Evolutionary conservation across 1,140 invertebrate species (phyloP).

Genomic region (Halotydeus destructor): DNA sequence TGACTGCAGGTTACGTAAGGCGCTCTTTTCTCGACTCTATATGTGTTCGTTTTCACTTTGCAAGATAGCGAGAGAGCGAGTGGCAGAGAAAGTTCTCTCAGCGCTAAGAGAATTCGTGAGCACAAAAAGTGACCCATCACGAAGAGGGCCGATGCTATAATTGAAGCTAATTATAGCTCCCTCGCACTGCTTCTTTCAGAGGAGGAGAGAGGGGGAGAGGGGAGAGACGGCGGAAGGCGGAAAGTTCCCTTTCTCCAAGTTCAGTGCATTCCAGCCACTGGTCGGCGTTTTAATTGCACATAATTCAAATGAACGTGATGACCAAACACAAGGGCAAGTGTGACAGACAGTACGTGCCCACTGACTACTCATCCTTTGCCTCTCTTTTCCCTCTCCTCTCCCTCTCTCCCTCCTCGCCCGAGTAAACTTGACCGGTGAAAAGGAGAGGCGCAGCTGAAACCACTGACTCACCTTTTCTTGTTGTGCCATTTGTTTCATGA

Average conservation of each 20-base stretch:
- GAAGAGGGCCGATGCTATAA: too few relatives aligned
- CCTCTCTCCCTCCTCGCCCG: neutral
- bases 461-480: constrained; percentile 67
- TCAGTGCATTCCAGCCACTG: too few relatives aligned
- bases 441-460: neutral
- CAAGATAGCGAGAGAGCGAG: constrained; percentile 2
- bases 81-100: constrained; percentile 6
- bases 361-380: constrained; percentile 1
- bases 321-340: neutral
- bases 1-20: too few relatives aligned
- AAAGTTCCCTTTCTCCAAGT: neutral
- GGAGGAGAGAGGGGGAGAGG: constrained; percentile 5
- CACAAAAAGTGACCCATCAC: too few relatives aligned
- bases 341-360: neutral
- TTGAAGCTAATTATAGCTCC: too few relatives aligned
- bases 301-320: too few relatives aligned
- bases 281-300: too few relatives aligned
- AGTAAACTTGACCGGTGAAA: too few relatives aligned
- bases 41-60: neutral
- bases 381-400: constrained; percentile 5
- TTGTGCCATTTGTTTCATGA: constrained; percentile 88
- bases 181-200: too few relatives aligned
- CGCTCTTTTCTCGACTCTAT: too few relatives aligned
- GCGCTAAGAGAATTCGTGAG: too few relatives aligned
- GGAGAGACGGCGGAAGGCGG: neutral